These are phyloP conservation scores for Mormyrus iriodes DNA, from an alignment of 2,113 vertebrate species.

Conservation along the genomic window DNA sequence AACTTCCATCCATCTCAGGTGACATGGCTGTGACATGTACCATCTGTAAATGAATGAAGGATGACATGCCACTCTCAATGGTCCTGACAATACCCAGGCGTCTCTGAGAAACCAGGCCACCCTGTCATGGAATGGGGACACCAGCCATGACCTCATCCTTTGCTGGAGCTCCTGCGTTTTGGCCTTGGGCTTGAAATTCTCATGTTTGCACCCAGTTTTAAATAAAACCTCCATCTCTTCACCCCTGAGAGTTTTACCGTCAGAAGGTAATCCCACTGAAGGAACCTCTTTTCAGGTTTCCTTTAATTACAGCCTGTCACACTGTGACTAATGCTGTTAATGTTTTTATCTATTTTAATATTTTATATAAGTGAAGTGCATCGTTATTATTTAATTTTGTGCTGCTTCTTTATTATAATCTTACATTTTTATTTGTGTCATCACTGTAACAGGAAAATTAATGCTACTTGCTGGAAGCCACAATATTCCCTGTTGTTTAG, in stretches of 20 bases:
- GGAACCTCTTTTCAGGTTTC: neutral
- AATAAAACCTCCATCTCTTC: neutral
- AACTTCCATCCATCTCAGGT: neutral
- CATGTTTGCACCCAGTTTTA: neutral
- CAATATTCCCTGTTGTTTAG: neutral
- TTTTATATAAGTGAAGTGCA: neutral
- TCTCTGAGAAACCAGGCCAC: neutral
- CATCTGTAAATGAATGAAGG: neutral
- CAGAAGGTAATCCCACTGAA: neutral
- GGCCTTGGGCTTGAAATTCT: neutral
- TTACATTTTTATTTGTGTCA: neutral
- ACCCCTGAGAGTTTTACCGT: neutral
- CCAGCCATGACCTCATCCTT: neutral
- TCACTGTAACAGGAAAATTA: neutral
- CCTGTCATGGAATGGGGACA: neutral
- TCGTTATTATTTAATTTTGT: neutral
- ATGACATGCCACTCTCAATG: neutral
- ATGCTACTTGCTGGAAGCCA: neutral
- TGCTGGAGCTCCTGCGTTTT: neutral
- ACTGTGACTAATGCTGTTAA: neutral
- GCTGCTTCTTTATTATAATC: neutral
- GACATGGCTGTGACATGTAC: neutral
- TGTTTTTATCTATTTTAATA: neutral
- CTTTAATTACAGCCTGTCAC: neutral
- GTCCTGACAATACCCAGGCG: neutral